Percentiles rank a stretch among this genome's conserved stretches.
Conservation (phyloP, 2,797 vertebrate species). For the Anableps anableps region DNA sequence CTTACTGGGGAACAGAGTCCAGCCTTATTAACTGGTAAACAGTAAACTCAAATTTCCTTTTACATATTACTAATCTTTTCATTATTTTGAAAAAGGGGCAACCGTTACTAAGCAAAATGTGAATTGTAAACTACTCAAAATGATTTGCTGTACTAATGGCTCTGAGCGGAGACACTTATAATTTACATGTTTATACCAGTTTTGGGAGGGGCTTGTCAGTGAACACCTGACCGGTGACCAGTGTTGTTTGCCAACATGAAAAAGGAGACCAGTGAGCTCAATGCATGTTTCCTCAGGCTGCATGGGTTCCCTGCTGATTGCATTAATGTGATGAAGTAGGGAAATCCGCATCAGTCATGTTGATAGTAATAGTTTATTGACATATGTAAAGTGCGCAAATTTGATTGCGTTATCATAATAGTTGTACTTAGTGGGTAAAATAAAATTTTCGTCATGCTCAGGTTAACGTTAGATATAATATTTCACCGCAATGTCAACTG, state of each 20-base stretch:
- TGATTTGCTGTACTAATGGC: constrained; percentile 2
- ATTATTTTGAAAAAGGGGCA: not conserved
- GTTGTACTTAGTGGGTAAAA: not conserved
- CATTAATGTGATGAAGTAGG: not conserved
- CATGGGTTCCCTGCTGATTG: not conserved
- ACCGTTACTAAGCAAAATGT: not conserved
- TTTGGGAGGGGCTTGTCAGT: not conserved
- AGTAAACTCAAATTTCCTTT: not conserved
- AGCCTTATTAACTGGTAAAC: too few relatives aligned
- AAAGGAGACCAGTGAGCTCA: not conserved
- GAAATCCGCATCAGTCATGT: too few relatives aligned
- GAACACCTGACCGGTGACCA: not conserved
- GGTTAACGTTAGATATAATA: not conserved
- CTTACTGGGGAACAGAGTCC: too few relatives aligned
- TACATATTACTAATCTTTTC: not conserved
- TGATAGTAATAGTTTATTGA: not conserved
- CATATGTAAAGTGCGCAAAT: not conserved
- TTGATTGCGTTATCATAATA: not conserved
- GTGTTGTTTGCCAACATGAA: not conserved
- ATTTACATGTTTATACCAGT: not conserved
- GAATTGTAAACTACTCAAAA: constrained; percentile 4
- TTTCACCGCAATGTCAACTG: not conserved
- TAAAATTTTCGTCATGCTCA: not conserved
- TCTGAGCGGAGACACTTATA: not conserved
- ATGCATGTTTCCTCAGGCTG: not conserved